Conservation (phyloP, 2,797 vertebrate genomes). For the Lacerta bilineata region DNA sequence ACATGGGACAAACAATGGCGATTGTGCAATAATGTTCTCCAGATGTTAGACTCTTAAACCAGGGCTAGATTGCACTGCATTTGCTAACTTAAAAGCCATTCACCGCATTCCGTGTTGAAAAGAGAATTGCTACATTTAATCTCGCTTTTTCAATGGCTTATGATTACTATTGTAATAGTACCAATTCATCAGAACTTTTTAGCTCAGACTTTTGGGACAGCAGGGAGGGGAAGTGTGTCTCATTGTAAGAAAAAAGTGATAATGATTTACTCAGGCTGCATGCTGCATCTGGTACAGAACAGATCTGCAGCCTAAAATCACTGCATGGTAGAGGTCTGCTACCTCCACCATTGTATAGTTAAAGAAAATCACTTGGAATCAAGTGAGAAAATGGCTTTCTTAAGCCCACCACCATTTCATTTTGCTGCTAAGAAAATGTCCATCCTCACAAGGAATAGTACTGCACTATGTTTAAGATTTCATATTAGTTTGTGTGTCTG, state of each 20-base stretch:
- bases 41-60: conserved; percentile 71
- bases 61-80: conserved; percentile 57
- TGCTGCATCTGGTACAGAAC: conserved; percentile 35
- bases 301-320: conserved; percentile 47
- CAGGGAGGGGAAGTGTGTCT: conserved; percentile 43
- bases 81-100: conserved; percentile 61
- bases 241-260: conserved; percentile 19
- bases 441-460: conserved; percentile 59
- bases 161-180: conserved; percentile 71
- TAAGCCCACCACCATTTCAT: conserved; percentile 3
- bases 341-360: conserved; percentile 45
- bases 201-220: conserved; percentile 41
- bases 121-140: conserved; percentile 70
- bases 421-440: conserved; percentile 32
- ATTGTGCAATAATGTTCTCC: conserved; percentile 61
- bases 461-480: conserved; percentile 57
- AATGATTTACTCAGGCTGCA: conserved; percentile 54
- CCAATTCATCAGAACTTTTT: conserved; percentile 64
- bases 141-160: conserved; percentile 62
- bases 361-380: conserved; percentile 27
- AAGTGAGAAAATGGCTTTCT: conserved; percentile 15
- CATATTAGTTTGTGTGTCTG: not conserved
- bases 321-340: conserved; percentile 28
- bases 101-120: conserved; percentile 49
- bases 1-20: conserved; percentile 52